Evolutionary conservation across 2,888 invertebrate genomes (phyloP), one percentile per base, ranked within the genome.

Genomic region (Liodrosophila aerea): DNA sequence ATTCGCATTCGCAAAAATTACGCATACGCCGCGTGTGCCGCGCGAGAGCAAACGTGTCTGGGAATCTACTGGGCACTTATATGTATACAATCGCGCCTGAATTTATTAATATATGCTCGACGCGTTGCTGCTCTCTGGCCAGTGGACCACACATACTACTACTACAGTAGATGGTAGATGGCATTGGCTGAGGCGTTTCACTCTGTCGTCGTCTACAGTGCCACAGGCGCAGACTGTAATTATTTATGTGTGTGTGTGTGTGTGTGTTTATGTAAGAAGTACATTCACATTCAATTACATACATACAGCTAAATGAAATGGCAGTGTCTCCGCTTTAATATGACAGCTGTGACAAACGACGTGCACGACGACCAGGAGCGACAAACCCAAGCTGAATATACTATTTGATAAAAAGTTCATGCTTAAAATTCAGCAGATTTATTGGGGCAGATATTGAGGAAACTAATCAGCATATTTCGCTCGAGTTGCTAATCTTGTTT

Each of bases 101-200:
- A 85, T 76, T 73, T 76, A 85, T 84, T 85, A 81, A 85, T 72
- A 68, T 81, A 81, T 81, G 84, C 85, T 59, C 47, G 51, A 62
- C 77, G 86, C 77, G 81, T 83, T 73, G 50, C 56, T n/a, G n/a
- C n/a, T n/a, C n/a, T 15, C 36, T 60, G 56, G 36, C 60, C 83
- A 63, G 41, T 41, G 53, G 62, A 57, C 80, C 67, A 45, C 41
- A 33, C 47, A 8, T 16, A 7, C 31, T n/a, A n/a, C n/a, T n/a
- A n/a, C n/a, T n/a, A n/a, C n/a, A n/a, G 22, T 22, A 22, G 22
- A 2, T 22, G n/a, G n/a, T n/a, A n/a, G n/a, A n/a, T 22, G 22
- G 22, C 22, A 22, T 22, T 22, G 22, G 22, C 4, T 15, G 30
- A 31, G 34, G 34, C 53, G 18, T 41, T 49, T 22, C 5, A 5